Evolutionary conservation across 2,797 vertebrate genomes (phyloP).

Genomic region (Phoeniculus purpureus): DNA sequence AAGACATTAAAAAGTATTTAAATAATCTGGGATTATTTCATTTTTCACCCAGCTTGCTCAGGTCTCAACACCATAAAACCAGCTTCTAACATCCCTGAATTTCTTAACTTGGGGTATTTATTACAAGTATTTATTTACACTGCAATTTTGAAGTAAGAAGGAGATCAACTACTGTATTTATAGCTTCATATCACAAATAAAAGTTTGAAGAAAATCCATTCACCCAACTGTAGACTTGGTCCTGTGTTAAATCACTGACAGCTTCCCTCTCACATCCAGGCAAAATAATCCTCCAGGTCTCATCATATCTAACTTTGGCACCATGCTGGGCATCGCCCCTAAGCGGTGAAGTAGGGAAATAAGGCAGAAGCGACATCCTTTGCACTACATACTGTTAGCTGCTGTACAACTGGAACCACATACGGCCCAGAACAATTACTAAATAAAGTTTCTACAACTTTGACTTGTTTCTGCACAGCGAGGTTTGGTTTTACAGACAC

Average conservation of each 20-base stretch:
- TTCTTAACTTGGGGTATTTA: neutral
- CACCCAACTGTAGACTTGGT: neutral
- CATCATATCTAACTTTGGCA: neutral
- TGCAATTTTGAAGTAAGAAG: neutral
- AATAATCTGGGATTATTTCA: neutral
- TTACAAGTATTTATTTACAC: conserved; percentile 8
- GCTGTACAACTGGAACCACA: neutral
- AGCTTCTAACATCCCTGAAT: neutral
- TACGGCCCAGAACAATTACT: neutral
- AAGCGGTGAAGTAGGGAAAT: neutral
- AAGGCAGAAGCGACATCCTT: neutral
- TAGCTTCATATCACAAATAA: neutral
- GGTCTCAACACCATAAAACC: neutral
- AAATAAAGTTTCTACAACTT: neutral
- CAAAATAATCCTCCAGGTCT: fast-evolving
- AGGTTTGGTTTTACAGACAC: neutral
- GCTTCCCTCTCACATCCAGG: neutral
- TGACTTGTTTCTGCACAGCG: neutral
- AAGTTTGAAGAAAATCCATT: neutral
- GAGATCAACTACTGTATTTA: neutral
- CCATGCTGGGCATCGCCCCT: neutral
- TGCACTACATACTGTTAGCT: too few species aligned
- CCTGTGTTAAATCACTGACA: neutral
- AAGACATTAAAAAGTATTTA: conserved; percentile 19
- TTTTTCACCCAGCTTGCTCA: neutral